phyloP scores from a whole-genome alignment of 2,113 vertebrate species.

The Percopsis transmontana region DNA sequence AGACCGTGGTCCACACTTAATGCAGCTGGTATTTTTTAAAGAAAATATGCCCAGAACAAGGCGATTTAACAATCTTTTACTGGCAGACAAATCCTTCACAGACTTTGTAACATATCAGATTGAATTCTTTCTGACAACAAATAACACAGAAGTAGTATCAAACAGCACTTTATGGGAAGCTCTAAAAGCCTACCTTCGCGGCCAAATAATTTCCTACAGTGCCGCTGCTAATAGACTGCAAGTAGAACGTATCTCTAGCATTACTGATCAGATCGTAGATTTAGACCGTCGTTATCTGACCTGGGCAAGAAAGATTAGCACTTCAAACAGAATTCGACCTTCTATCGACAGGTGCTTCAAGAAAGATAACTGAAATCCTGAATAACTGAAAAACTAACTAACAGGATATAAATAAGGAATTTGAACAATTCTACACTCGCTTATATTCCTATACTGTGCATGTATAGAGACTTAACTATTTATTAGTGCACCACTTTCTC shows the following conservation, averaged over 20 bases:
- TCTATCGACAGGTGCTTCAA: no score
- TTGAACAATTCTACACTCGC: no score
- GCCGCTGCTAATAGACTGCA: neutral
- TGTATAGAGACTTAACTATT: no score
- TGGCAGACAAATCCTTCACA: conserved; percentile 11
- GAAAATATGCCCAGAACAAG: conserved; percentile 12
- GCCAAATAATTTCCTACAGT: neutral
- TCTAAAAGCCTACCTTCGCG: neutral
- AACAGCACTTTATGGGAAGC: neutral
- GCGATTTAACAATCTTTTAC: conserved; percentile 15
- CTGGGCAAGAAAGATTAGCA: no score
- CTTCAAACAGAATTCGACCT: no score
- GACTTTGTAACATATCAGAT: conserved; percentile 2
- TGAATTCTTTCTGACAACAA: conserved; percentile 10
- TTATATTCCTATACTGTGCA: no score
- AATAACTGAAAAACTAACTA: no score
- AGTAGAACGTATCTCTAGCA: conserved; percentile 2
- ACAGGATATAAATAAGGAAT: no score
- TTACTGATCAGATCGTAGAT: conserved; percentile 4
- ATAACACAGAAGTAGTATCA: conserved; percentile 2
- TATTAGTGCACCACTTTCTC: no score
- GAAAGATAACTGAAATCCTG: no score
- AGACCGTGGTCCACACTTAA: neutral
- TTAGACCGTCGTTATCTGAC: no score
- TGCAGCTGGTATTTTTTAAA: conserved; percentile 4